phyloP scores from a whole-genome alignment of 2,113 vertebrate species.

The Pangasianodon gigas region DNA sequence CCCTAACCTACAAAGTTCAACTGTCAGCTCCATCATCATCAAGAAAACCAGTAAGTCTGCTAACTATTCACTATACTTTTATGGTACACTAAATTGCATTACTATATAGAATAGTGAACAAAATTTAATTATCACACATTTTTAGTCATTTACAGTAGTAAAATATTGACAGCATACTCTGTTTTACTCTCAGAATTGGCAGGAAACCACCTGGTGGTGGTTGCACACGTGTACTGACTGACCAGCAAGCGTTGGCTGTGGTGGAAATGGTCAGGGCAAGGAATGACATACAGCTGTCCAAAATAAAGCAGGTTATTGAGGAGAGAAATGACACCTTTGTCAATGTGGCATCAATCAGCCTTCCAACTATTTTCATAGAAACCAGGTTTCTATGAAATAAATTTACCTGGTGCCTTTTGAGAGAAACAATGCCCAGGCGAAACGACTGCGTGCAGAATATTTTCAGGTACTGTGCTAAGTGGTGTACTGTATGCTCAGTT shows the following conservation, averaged over 20 bases:
- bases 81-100: not conserved
- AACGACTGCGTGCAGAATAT: too few relatives aligned
- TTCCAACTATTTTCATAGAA: not conserved
- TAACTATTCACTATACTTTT: too few relatives aligned
- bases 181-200: not conserved
- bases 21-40: too few relatives aligned
- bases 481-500: too few relatives aligned
- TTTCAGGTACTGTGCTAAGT: too few relatives aligned
- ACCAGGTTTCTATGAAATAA: not conserved
- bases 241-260: not conserved
- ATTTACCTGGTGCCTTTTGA: not conserved
- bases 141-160: not conserved
- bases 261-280: not conserved
- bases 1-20: too few relatives aligned
- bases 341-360: not conserved
- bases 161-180: not conserved
- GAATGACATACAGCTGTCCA: not conserved
- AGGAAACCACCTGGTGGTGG: not conserved
- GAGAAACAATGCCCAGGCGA: not conserved
- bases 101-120: not conserved
- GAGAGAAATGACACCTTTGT: not conserved
- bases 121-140: not conserved
- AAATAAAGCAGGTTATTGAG: not conserved
- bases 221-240: not conserved
- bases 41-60: too few relatives aligned